Percentiles rank a stretch among this genome's conserved stretches.
These are phyloP conservation scores for Takifugu flavidus DNA, from an alignment of 2,113 vertebrate species.

Conservation along the genomic window DNA sequence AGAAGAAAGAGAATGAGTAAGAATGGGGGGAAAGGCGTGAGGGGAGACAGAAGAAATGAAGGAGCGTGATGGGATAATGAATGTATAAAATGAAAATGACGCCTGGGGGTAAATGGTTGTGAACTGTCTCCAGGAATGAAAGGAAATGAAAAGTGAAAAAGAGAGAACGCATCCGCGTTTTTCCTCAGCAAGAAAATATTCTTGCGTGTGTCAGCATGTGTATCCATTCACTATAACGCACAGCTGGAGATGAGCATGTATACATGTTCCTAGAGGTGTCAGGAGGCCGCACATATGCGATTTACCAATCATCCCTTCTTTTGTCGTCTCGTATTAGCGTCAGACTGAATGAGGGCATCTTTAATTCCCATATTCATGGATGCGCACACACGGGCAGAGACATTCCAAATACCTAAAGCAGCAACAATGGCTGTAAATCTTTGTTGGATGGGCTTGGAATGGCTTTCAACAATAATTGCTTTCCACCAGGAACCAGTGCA, in stretches of 20 bases:
- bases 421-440: neutral
- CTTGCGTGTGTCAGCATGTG: slow-evolving; percentile 32
- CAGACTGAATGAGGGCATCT: slow-evolving; percentile 8
- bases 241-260: neutral
- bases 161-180: slow-evolving; percentile 4
- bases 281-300: slow-evolving; percentile 18
- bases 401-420: neutral
- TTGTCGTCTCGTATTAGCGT: slow-evolving; percentile 16
- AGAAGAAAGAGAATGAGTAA: slow-evolving; percentile 26
- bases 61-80: slow-evolving; percentile 23
- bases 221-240: neutral
- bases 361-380: neutral
- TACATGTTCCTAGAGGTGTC: neutral
- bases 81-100: slow-evolving; percentile 24
- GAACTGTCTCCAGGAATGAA: slow-evolving; percentile 23
- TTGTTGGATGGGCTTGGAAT: neutral
- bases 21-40: neutral
- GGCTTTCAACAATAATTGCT: no score
- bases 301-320: slow-evolving; percentile 26
- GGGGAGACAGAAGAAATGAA: slow-evolving; percentile 23
- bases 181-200: slow-evolving; percentile 10
- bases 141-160: slow-evolving; percentile 22
- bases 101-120: slow-evolving; percentile 30
- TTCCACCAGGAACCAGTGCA: neutral
- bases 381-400: neutral